A percentile compares a stretch with the other conserved stretches of the same genome.
Conservation (phyloP, 2,888 invertebrate species). For the Hirtodrosophila confusa region DNA sequence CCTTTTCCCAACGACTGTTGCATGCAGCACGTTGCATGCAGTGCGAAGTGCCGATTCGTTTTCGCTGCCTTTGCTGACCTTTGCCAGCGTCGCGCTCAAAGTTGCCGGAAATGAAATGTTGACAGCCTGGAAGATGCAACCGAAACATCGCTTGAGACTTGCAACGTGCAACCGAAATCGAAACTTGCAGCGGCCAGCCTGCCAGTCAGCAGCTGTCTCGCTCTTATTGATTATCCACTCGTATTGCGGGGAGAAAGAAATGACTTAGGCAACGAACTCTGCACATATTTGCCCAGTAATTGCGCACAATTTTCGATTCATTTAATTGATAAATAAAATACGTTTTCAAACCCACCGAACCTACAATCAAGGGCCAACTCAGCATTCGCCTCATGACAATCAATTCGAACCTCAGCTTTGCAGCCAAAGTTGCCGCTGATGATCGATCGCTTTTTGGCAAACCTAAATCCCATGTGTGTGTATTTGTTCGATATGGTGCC, state of each 20-base stretch:
- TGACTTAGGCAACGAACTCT: slow-evolving; percentile 31
- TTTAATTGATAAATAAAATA: slow-evolving; percentile 68
- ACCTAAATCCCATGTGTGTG: slow-evolving; percentile 14
- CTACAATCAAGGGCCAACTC: slow-evolving; percentile 42
- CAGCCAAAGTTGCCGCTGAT: slow-evolving; percentile 14
- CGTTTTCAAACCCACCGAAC: slow-evolving; percentile 32
- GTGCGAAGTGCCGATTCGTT: slow-evolving; percentile 60
- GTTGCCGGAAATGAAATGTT: slow-evolving; percentile 73
- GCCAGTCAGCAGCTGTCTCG: slow-evolving; percentile 10
- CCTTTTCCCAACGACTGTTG: slow-evolving; percentile 50
- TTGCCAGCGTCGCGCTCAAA: slow-evolving; percentile 51
- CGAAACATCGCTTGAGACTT: not conserved
- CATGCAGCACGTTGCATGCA: slow-evolving; percentile 22
- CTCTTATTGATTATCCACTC: slow-evolving; percentile 45
- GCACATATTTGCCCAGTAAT: slow-evolving; percentile 61
- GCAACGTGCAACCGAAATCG: slow-evolving; percentile 10
- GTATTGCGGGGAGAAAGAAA: slow-evolving; percentile 14
- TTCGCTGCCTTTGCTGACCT: slow-evolving; percentile 56
- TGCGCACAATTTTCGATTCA: slow-evolving; percentile 60
- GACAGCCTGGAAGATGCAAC: slow-evolving; percentile 47
- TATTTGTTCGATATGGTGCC: slow-evolving; percentile 37
- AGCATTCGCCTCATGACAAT: slow-evolving; percentile 38
- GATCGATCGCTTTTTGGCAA: slow-evolving; percentile 39
- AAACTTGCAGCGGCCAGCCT: slow-evolving; percentile 11
- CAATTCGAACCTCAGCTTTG: slow-evolving; percentile 20